Percentiles rank a stretch among this genome's conserved stretches.
These are phyloP conservation scores for Natrix natrix DNA, from an alignment of 2,797 vertebrate species.

Conservation along the genomic window DNA sequence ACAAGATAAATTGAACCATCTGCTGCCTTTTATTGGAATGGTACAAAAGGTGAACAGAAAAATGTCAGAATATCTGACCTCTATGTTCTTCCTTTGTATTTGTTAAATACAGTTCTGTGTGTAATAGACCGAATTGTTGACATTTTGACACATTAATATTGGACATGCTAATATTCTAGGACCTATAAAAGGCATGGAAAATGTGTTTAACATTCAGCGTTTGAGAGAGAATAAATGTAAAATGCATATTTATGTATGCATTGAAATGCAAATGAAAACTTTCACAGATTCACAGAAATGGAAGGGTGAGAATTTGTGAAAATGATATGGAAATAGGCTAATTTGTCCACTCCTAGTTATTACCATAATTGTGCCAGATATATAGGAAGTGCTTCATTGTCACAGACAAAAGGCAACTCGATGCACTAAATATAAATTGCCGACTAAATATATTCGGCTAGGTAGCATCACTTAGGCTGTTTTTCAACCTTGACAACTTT, in stretches of 20 bases:
- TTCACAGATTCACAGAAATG: neutral
- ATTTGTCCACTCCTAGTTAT: neutral
- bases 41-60: neutral
- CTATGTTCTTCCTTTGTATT: slow-evolving; percentile 28
- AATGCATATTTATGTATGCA: neutral
- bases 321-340: neutral
- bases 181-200: neutral
- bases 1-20: slow-evolving; percentile 46
- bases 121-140: slow-evolving; percentile 7
- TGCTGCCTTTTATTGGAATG: slow-evolving; percentile 38
- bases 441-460: neutral
- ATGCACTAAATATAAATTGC: neutral
- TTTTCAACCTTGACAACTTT: neutral
- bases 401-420: neutral
- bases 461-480: neutral
- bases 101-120: neutral
- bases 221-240: neutral
- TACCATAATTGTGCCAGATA: neutral
- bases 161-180: slow-evolving; percentile 28
- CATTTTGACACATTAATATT: neutral
- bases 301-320: neutral
- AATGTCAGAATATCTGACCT: slow-evolving; percentile 24
- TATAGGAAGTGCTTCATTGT: neutral
- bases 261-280: neutral
- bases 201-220: neutral